Conservation (phyloP, 2,797 vertebrate genomes). For the Rhynchonycteris naso region DNA sequence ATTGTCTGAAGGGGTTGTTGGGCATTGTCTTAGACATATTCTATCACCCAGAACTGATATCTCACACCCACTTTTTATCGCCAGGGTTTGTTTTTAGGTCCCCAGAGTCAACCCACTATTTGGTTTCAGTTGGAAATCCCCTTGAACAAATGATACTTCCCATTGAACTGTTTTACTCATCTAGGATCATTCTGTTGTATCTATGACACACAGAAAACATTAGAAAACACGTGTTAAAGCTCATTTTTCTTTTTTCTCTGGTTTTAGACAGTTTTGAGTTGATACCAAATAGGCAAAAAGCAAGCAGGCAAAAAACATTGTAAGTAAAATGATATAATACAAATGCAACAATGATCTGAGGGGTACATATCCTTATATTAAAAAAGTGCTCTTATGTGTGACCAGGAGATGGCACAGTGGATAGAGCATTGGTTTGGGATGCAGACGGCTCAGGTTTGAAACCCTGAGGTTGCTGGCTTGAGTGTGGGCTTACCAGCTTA, state of each 20-base stretch:
- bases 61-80: background rate
- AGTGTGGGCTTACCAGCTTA: no score
- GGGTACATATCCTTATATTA: background rate
- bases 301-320: background rate
- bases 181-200: background rate
- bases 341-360: background rate
- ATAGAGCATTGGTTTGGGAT: no score
- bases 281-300: background rate
- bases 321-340: background rate
- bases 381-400: background rate
- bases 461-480: no score
- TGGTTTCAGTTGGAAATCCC: background rate
- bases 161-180: background rate
- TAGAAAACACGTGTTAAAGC: background rate
- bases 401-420: no score
- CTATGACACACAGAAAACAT: background rate
- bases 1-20: background rate
- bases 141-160: background rate
- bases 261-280: background rate
- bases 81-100: background rate
- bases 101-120: background rate
- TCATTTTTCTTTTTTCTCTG: constrained; percentile 1
- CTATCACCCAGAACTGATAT: background rate
- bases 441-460: no score
- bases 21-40: constrained; percentile 4